These are phyloP conservation scores for Plagodis pulveraria DNA, from an alignment of 2,888 invertebrate genomes.

Conservation along the genomic window DNA sequence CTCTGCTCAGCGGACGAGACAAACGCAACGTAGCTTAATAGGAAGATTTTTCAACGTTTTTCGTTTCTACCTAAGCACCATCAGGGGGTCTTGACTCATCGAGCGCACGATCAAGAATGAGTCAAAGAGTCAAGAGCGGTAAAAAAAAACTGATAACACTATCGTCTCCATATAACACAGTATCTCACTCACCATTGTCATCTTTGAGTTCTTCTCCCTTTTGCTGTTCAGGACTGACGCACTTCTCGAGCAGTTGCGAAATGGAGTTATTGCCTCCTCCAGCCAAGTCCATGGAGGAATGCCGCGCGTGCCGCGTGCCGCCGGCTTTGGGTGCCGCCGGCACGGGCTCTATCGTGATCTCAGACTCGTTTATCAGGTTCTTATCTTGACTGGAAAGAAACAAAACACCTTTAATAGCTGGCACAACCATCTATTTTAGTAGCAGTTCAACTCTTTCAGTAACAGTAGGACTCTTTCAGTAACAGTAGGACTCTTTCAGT, in stretches of 20 bases:
- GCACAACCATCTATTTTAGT: background rate
- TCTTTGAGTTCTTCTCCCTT: constrained; percentile 35
- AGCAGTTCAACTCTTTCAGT: background rate
- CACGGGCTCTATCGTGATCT: constrained; percentile 75
- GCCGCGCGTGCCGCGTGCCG: constrained; percentile 70
- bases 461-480: too few species aligned
- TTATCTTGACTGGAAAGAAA: constrained; percentile 66
- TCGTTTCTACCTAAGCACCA: too few species aligned
- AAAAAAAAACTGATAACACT: too few species aligned
- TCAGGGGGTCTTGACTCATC: too few species aligned
- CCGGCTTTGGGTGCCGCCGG: background rate
- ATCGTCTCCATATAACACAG: background rate
- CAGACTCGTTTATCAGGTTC: constrained; percentile 72
- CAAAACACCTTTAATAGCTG: background rate
- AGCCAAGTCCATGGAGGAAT: constrained; percentile 81
- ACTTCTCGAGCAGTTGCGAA: constrained; percentile 76
- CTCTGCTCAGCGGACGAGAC: too few species aligned
- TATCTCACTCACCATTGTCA: background rate
- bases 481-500: too few species aligned
- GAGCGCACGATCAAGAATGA: too few species aligned
- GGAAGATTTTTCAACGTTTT: too few species aligned
- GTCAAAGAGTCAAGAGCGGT: too few species aligned
- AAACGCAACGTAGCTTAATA: too few species aligned
- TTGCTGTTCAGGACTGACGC: constrained; percentile 58
- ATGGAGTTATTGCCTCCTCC: constrained; percentile 70